A percentile compares a stretch with the other conserved stretches of the same genome.
Conservation (phyloP, 1,140 invertebrate species). For the Euwallacea similis region DNA sequence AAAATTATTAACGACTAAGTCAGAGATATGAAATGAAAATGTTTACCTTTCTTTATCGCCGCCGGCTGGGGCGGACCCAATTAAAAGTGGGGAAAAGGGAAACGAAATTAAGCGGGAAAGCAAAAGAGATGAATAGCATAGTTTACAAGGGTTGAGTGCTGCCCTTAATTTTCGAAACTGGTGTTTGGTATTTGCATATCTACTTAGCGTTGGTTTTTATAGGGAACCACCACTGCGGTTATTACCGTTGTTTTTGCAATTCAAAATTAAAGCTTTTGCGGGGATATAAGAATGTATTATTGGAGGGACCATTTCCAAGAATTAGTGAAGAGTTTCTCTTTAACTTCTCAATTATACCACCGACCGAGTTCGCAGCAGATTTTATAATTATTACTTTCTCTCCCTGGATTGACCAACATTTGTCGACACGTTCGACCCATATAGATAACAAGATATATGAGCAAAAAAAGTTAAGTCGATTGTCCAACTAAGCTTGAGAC, state of each 20-base stretch:
- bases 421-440: too few species aligned
- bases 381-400: too few species aligned
- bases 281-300: neutral
- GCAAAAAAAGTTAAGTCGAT: neutral
- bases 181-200: conserved; percentile 19
- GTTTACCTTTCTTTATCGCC: conserved; percentile 19
- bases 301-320: too few species aligned
- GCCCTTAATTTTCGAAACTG: conserved; percentile 14
- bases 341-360: too few species aligned
- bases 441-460: neutral
- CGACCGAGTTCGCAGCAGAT: too few species aligned
- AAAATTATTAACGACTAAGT: conserved; percentile 12
- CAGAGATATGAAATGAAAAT: conserved; percentile 21
- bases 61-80: conserved; percentile 18
- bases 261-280: neutral
- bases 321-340: too few species aligned
- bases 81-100: conserved; percentile 21
- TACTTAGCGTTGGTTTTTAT: neutral
- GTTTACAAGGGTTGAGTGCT: conserved; percentile 18
- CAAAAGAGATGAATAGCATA: conserved; percentile 18
- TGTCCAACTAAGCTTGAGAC: neutral
- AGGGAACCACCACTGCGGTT: neutral
- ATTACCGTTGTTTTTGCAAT: neutral
- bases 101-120: conserved; percentile 21
- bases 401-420: too few species aligned